Evolutionary conservation across 2,888 invertebrate genomes (phyloP), one percentile per base, ranked within the genome.

Genomic region (Sinopyrophorus schimmeli): DNA sequence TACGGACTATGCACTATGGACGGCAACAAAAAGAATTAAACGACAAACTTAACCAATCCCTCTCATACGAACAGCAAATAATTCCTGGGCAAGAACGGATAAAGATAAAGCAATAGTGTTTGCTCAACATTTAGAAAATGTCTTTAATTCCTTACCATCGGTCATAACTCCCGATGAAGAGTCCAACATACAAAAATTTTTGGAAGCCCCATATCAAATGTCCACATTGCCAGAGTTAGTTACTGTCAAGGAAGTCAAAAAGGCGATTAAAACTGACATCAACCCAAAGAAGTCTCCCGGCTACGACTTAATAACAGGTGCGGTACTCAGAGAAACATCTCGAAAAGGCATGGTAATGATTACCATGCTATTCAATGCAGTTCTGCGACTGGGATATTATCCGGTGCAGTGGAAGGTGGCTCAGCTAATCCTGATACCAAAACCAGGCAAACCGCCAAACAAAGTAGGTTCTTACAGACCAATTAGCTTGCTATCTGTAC

Each of bases 401-500:
- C n/a, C n/a, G n/a, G n/a, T n/a, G n/a, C n/a, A n/a, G n/a, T n/a
- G n/a, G n/a, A n/a, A n/a, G n/a, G n/a, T n/a, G n/a, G 47, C 39
- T 9, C 10, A 39, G 23, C 17, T 47, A 10, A 47, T 40, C 1
- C 4, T 31, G 34, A 47, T 56, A 1, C 31, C 39, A 5, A 59
- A 60, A 43, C 52, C 49, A 18, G 44, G 42, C 2, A 61, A 54
- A 49, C 31, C 26, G 18, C 28, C 46, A 5, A 27, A 48, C 15
- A 28, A 52, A 17, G 20, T 32, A 11, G 39, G 42, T 1, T 56
- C 43, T 3, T 56, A 57, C 16, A 27, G 40, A 40, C 53, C 56
- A 1, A 59, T 62, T 23, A 54, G 43, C 11, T 20, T 60, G 11
- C 30, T 60, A 7, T 43, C 56, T 20, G 39, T 50, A 6, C 15